A percentile compares a stretch with the other conserved stretches of the same genome.
Evolutionary conservation across 1,140 invertebrate genomes (phyloP).

Genomic region (Microplitis mediator): DNA sequence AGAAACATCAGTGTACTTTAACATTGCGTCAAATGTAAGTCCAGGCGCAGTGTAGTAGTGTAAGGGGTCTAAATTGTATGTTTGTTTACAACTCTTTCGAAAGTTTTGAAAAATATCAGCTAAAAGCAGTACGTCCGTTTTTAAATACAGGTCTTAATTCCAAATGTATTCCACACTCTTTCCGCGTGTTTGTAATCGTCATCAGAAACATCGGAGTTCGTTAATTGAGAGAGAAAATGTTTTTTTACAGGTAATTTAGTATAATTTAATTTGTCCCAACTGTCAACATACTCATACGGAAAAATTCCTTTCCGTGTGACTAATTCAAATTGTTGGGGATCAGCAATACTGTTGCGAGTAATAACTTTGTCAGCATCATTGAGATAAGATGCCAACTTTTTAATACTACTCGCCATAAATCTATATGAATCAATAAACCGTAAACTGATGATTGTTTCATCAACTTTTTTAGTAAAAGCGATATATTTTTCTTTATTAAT

Average conservation of each 20-base stretch:
- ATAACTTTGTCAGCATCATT: background rate
- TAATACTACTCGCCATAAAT: constrained; percentile 22
- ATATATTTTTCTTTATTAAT: background rate
- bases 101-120: constrained; percentile 51
- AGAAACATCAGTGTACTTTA: constrained; percentile 48
- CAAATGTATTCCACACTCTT: constrained; percentile 1
- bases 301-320: constrained; percentile 11
- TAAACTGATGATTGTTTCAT: constrained; percentile 18
- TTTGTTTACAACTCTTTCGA: constrained; percentile 34
- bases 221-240: constrained; percentile 2
- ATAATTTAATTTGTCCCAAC: background rate
- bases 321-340: background rate
- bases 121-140: background rate
- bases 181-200: constrained; percentile 4
- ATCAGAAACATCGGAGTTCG: background rate
- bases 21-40: constrained; percentile 33
- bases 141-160: constrained; percentile 9
- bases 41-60: constrained; percentile 52
- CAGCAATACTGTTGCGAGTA: background rate
- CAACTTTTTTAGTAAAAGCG: constrained; percentile 1
- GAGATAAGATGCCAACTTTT: constrained; percentile 30
- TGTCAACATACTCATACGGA: constrained; percentile 3
- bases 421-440: constrained; percentile 31
- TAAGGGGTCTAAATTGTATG: constrained; percentile 45
- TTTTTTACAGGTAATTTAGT: background rate